These are phyloP conservation scores for Sebastes steindachneri DNA, from an alignment of 2,797 vertebrate species.

Conservation along the genomic window DNA sequence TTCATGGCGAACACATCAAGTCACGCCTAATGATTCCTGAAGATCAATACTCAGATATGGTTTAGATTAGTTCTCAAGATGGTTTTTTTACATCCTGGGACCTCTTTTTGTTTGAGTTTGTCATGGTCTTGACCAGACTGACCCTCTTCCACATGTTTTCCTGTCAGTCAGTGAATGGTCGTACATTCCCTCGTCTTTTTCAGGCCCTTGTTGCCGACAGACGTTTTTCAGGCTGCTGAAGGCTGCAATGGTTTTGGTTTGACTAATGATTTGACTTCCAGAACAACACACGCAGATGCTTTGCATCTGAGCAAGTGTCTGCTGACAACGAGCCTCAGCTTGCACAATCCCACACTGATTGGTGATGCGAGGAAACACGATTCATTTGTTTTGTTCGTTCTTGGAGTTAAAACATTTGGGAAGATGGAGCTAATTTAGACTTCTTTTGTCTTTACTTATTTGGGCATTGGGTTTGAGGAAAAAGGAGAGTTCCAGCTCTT, in stretches of 20 bases:
- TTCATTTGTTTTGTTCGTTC: not conserved
- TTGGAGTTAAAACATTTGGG: not conserved
- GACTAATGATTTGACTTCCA: conserved; percentile 72
- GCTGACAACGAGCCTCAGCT: conserved; percentile 22
- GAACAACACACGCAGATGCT: conserved; percentile 49
- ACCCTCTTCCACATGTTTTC: not conserved
- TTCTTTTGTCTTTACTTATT: not conserved
- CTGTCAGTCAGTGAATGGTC: not conserved
- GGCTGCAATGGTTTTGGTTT: conserved; percentile 46
- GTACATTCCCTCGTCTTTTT: not conserved
- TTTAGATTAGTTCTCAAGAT: not conserved
- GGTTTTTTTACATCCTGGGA: not conserved
- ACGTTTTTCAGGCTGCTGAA: conserved; percentile 9
- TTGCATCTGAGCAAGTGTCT: conserved; percentile 61
- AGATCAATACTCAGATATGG: conserved; percentile 72
- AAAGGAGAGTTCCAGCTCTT: not conserved
- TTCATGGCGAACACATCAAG: conserved; percentile 4
- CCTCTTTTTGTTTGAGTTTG: not conserved
- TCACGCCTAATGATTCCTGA: conserved; percentile 56
- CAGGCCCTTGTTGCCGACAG: not conserved
- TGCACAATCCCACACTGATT: not conserved
- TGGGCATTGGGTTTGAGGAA: too few relatives aligned
- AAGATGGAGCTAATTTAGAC: not conserved
- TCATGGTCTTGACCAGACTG: not conserved
- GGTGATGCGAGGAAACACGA: not conserved